Evolutionary conservation across 2,113 vertebrate genomes (phyloP), one percentile per base, ranked within the genome.

Genomic region (Perca fluviatilis): DNA sequence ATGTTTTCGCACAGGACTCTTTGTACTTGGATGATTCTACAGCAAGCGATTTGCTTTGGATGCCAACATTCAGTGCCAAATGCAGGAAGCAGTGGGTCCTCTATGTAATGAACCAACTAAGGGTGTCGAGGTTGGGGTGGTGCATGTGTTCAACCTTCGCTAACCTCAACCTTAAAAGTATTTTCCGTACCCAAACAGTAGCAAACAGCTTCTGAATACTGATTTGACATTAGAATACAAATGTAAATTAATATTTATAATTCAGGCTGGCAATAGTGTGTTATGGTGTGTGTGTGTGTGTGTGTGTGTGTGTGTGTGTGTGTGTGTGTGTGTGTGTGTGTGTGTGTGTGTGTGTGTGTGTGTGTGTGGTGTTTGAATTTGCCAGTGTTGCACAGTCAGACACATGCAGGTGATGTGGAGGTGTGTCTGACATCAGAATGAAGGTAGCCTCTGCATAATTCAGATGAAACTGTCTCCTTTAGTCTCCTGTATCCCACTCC

Each of bases 361-460:
- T n/a, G n/a, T n/a, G n/a, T n/a, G n/a, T n/a, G n/a, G n/a, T n/a
- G 49, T 62, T 57, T 56, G 53, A 30, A 33, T 74, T 3, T 58
- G 43, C 30, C 43, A n/a, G 49, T 19, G 13, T 66, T 80, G 25
- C 62, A 64, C 53, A 80, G 71, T 53, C 36, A 60, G 66, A 50
- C 43, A 73, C 83, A 67, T 77, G 82, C 79, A 84, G 83, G 86
- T 85, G 69, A 74, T 81, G 77, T 77, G 77, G 58, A 86, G 79
- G 82, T 90, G 85, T 88, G 87, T 85, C 57, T 81, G 86, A 91
- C 84, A 83, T 92, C 72, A 79, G 82, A 90, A 87, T 80, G 78
- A 91, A 82, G 83, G 66, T 89, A 88, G 62, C 73, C 36, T 67
- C 58, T 93, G 91, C 92, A 94, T 94, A 85, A 94, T 93, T 94